Percentiles rank a stretch among this genome's conserved stretches.
Evolutionary conservation across 2,888 invertebrate species (phyloP).

Genomic region (Watsonalla cultraria): DNA sequence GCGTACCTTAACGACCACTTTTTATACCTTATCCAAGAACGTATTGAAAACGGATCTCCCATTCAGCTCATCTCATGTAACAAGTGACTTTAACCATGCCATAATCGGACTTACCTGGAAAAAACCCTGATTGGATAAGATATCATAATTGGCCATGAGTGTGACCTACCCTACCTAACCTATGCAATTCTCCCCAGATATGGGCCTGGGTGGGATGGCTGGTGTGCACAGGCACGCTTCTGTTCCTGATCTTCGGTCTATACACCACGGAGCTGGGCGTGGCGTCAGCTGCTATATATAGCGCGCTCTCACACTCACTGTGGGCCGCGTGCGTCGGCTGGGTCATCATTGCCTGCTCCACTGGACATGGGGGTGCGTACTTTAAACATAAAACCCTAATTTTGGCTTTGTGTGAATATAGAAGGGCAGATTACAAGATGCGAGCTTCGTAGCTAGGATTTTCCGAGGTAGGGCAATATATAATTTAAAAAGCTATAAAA

Average conservation of each 20-base stretch:
- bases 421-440: neutral
- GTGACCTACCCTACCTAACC: neutral
- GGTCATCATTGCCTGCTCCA: conserved; percentile 91
- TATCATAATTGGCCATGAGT: neutral
- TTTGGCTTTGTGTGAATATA: neutral
- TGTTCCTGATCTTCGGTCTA: conserved; percentile 88
- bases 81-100: too few relatives aligned
- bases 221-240: conserved; percentile 80
- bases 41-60: too few relatives aligned
- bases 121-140: too few relatives aligned
- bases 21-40: too few relatives aligned
- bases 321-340: conserved; percentile 90
- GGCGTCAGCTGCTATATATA: conserved; percentile 86
- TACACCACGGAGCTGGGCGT: conserved; percentile 84
- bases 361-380: conserved; percentile 86
- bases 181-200: conserved; percentile 57
- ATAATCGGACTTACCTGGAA: too few relatives aligned
- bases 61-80: too few relatives aligned
- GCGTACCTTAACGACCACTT: too few relatives aligned
- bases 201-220: conserved; percentile 85
- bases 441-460: neutral
- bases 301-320: conserved; percentile 88
- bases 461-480: too few relatives aligned
- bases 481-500: too few relatives aligned
- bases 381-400: neutral